Percentiles rank a stretch among this genome's conserved stretches.
phyloP scores from a whole-genome alignment of 2,113 vertebrate species.

The Lamprotornis superbus region DNA sequence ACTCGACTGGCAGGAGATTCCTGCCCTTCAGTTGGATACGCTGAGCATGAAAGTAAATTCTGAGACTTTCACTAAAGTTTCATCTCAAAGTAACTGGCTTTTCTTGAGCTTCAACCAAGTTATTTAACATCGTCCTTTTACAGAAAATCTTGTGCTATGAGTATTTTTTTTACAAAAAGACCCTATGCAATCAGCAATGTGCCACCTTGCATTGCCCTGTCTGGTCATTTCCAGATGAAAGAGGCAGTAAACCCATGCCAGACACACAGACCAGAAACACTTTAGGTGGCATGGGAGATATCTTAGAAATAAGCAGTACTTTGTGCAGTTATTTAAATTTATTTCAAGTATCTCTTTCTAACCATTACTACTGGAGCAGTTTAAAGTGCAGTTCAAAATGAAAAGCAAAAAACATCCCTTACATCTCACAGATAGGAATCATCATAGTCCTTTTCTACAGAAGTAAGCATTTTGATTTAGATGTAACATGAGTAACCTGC shows the following conservation, averaged over 20 bases:
- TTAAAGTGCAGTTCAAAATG: background rate
- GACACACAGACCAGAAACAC: background rate
- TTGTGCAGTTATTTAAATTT: background rate
- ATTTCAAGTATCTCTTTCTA: background rate
- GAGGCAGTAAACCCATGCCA: background rate
- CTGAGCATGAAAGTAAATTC: background rate
- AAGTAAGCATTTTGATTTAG: background rate
- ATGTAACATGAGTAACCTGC: background rate
- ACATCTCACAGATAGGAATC: background rate
- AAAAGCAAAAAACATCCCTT: background rate
- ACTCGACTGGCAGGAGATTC: background rate
- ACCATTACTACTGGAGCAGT: background rate
- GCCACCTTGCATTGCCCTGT: background rate
- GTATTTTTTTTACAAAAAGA: background rate
- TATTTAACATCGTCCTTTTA: background rate
- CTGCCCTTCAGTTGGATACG: background rate
- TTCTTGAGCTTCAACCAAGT: background rate
- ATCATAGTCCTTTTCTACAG: background rate
- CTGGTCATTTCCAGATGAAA: background rate
- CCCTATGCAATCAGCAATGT: background rate
- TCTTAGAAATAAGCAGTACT: background rate
- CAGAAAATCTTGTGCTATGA: background rate
- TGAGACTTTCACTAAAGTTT: background rate
- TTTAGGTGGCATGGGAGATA: rapidly evolving
- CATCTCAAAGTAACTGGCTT: background rate